Conservation (phyloP, 2,113 vertebrate species). For the Triplophysa rosa region DNA sequence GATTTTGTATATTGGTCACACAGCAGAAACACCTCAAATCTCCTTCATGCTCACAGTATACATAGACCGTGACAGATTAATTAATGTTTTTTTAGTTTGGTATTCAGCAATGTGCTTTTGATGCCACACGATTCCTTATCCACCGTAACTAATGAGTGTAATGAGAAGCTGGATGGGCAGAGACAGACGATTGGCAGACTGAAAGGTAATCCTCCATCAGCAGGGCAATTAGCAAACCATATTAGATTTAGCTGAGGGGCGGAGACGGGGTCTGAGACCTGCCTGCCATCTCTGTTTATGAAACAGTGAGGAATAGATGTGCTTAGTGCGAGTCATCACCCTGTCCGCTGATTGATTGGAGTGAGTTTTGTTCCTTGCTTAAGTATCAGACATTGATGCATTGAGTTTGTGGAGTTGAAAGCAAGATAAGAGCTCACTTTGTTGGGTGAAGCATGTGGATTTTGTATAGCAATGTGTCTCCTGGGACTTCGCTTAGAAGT, state of each 20-base stretch:
- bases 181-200: constrained; percentile 29
- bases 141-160: constrained; percentile 28
- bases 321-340: constrained; percentile 32
- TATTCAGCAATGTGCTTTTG: constrained; percentile 6
- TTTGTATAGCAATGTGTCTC: constrained; percentile 13
- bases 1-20: background rate
- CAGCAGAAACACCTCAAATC: background rate
- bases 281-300: constrained; percentile 20
- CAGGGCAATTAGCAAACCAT: constrained; percentile 41
- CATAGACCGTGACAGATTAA: background rate
- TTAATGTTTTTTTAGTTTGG: background rate
- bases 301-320: constrained; percentile 16
- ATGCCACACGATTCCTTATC: background rate
- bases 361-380: background rate
- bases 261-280: constrained; percentile 26
- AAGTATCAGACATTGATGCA: constrained; percentile 37
- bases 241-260: constrained; percentile 29
- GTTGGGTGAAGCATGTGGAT: constrained; percentile 24
- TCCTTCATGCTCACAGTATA: background rate
- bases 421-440: background rate
- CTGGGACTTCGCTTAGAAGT: background rate
- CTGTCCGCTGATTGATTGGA: constrained; percentile 11
- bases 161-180: background rate
- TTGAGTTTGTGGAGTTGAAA: background rate
- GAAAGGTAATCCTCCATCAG: constrained; percentile 45